These are phyloP conservation scores for Etheostoma nigrum DNA, from an alignment of 2,797 vertebrate genomes.

Conservation along the genomic window DNA sequence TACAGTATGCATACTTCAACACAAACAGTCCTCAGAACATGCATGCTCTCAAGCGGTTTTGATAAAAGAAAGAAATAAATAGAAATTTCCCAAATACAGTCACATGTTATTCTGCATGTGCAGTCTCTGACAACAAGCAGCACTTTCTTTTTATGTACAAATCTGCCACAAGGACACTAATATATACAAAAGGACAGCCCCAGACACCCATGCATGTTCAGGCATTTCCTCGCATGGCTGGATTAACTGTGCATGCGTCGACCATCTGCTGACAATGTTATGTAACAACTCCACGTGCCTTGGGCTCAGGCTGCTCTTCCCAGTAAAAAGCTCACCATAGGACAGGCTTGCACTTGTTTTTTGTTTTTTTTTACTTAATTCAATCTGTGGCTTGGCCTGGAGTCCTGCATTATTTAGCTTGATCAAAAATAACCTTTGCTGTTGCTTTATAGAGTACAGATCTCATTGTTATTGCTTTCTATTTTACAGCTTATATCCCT, in stretches of 20 bases:
- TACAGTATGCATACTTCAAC: background rate
- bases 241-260: slow-evolving; percentile 74
- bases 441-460: slow-evolving; percentile 22
- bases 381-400: slow-evolving; percentile 31
- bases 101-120: background rate
- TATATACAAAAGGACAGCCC: slow-evolving; percentile 41
- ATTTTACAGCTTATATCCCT: slow-evolving; percentile 37
- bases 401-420: slow-evolving; percentile 67
- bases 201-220: slow-evolving; percentile 47
- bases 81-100: slow-evolving; percentile 9
- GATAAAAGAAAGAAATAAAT: slow-evolving; percentile 31
- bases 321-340: slow-evolving; percentile 60
- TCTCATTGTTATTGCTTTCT: slow-evolving; percentile 31
- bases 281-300: slow-evolving; percentile 79
- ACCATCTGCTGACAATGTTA: slow-evolving; percentile 84
- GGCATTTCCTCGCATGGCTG: slow-evolving; percentile 64
- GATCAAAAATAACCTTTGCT: slow-evolving; percentile 63
- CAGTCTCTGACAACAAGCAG: background rate
- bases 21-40: slow-evolving; percentile 3
- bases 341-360: slow-evolving; percentile 33
- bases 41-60: slow-evolving; percentile 3
- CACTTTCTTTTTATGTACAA: slow-evolving; percentile 22
- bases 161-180: slow-evolving; percentile 6
- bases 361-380: slow-evolving; percentile 14
- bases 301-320: slow-evolving; percentile 74